Evolutionary conservation across 2,888 invertebrate species (phyloP), one percentile per base, ranked within the genome.

Genomic region (Fragum fragum): DNA sequence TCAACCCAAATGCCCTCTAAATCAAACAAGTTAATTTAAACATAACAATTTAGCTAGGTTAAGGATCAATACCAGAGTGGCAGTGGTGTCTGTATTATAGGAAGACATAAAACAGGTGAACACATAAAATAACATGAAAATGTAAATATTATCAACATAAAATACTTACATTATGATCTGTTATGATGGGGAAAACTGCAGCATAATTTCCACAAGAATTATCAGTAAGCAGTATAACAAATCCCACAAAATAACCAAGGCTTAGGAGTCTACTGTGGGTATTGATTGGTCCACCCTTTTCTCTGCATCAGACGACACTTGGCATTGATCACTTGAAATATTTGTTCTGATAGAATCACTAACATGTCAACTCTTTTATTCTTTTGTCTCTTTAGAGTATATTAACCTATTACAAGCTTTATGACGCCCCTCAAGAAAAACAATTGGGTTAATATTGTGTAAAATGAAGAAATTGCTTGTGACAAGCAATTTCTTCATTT

Each of bases 181-280:
- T 47, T 47, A 47, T 47, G 47, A 47, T 16, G 2, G 16, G 14
- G 47, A 47, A 47, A 47, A 47, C 16, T 47, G 47, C 47, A 9
- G 47, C 47, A 47, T 47, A 47, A 47, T 47, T n/a, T 47, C 47
- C 47, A 14, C 47, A 47, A 47, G 47, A 14, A 47, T 47, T 47
- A 47, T 16, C 14, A 47, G 47, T 47, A 47, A 47, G 47, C 47
- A 47, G 47, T 47, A 47, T 47, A 9, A 9, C 47, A 47, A 47
- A 47, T 47, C 47, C 47, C 47, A 47, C 47, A 47, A 47, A 47
- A 47, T 47, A 47, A 47, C 47, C 47, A 47, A 47, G 47, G 47
- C 47, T 47, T 47, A 47, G 47, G 47, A 47, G 47, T 47, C 47
- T 47, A n/a, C 47, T 47, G 47, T 9, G 47, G 47, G n/a, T 47